Base-by-base conservation (phyloP, 2,797 vertebrate genomes). In the Eutrigla gurnardus region DNA sequence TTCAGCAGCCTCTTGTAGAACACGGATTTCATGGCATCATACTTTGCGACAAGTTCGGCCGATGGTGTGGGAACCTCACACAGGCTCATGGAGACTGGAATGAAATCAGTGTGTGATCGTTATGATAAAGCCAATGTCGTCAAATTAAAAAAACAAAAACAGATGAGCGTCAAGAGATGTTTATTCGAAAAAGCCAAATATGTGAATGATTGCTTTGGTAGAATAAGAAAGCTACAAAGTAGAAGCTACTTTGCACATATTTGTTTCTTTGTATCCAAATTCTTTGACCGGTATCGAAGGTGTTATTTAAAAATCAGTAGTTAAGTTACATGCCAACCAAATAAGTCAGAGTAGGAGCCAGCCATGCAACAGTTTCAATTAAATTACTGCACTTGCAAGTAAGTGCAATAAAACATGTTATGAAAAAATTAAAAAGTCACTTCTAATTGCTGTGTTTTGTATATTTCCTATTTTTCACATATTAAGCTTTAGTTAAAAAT, bases 41-140 rank as follows among this genome's bases (percentile, higher is more conserved):
- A 94, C 81, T 94, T 95, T 0, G 84, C 59, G 46, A 92, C 57
- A 9, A 96, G 92, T 15, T 96, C 95, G 18, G 69, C 3, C 0
- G 89, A 81, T 4, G 94, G 94, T 5, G 2, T 0, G 5, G 86
- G 75, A 3, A 84, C 0, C 0, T 86, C 59, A 6, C 93, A 93
- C 85, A 96, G 84, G 91, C 92, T 92, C 83, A 88, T 12, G 2
- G 93, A 93, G 71, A 95, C 95, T 96, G 75, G 32, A 82, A 68
- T 2, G n/a, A 65, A 78, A 82, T 17, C 14, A 72, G 42, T 3
- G 13, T 32, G 39, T 0, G 2, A 61, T 18, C 49, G 9, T 67
- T 17, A 53, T 25, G n/a, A 42, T 11, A 32, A 12, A 65, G 33
- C 3, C 2, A 13, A 25, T 25, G 10, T 4, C 25, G 33, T 4